These are phyloP conservation scores for Theocolax elegans DNA, from an alignment of 1,140 invertebrate species.

Conservation along the genomic window DNA sequence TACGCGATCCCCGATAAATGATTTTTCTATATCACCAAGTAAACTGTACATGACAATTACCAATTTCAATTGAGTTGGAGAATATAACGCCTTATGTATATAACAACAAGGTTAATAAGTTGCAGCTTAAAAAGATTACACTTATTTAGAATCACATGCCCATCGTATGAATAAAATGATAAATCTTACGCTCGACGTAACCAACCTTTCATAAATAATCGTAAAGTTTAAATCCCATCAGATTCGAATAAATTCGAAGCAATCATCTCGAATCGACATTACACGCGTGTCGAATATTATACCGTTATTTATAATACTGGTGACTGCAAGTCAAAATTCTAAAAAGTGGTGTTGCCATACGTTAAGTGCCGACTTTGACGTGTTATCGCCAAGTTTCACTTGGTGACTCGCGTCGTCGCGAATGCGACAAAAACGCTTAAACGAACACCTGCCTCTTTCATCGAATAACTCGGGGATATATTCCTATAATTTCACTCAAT, in stretches of 20 bases:
- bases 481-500: constrained; percentile 12
- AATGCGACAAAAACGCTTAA: background rate
- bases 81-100: constrained; percentile 68
- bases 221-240: too few species aligned
- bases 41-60: constrained; percentile 16
- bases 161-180: constrained; percentile 40
- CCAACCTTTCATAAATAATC: too few species aligned
- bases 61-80: constrained; percentile 34
- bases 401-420: background rate
- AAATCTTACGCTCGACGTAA: too few species aligned
- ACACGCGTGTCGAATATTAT: too few species aligned
- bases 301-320: constrained; percentile 41
- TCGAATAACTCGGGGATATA: constrained; percentile 8
- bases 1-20: background rate
- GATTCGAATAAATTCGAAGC: too few species aligned
- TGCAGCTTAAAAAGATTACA: constrained; percentile 65
- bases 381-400: background rate
- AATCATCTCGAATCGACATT: background rate
- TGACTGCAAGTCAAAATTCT: constrained; percentile 25
- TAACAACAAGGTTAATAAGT: constrained; percentile 68
- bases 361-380: background rate
- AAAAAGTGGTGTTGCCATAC: constrained; percentile 25
- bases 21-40: constrained; percentile 43
- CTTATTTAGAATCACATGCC: constrained; percentile 64
- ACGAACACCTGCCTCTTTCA: constrained; percentile 2